A percentile compares a stretch with the other conserved stretches of the same genome.
These are phyloP conservation scores for Perithous albicinctus DNA, from an alignment of 2,888 invertebrate species.

Conservation along the genomic window DNA sequence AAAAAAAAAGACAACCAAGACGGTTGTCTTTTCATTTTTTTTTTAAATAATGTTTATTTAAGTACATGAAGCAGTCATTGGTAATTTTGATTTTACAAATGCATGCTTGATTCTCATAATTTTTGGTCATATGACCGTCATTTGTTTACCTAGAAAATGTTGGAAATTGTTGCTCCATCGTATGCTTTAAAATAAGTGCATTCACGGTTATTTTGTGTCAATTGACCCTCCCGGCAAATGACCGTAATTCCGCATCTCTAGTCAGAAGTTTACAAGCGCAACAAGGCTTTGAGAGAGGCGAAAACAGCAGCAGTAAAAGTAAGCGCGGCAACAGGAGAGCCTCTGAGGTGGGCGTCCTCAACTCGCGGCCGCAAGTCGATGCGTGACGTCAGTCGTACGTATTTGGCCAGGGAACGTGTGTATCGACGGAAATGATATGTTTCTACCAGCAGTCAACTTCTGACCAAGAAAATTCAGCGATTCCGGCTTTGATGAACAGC, in stretches of 20 bases:
- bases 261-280: constrained; percentile 38
- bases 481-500: background rate
- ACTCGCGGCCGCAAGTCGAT: constrained; percentile 69
- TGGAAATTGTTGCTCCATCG: too few species aligned
- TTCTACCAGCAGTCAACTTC: constrained; percentile 19
- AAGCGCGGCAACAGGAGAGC: constrained; percentile 75
- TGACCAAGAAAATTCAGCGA: constrained; percentile 6
- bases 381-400: constrained; percentile 83
- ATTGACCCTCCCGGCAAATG: too few species aligned
- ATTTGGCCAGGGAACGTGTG: constrained; percentile 81
- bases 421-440: constrained; percentile 76
- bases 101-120: too few species aligned
- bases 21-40: too few species aligned
- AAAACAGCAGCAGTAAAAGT: constrained; percentile 14
- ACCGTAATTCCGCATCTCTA: too few species aligned
- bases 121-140: too few species aligned
- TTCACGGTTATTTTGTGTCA: too few species aligned
- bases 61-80: too few species aligned
- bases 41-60: too few species aligned
- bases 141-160: too few species aligned
- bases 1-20: constrained; percentile 19
- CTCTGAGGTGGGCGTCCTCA: constrained; percentile 82
- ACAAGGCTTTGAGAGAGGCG: constrained; percentile 41
- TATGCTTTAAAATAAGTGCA: too few species aligned
- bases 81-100: too few species aligned